Percentiles rank a stretch among this genome's conserved stretches.
phyloP scores from a whole-genome alignment of 2,888 invertebrate species.

The Argyra leucocephala region DNA sequence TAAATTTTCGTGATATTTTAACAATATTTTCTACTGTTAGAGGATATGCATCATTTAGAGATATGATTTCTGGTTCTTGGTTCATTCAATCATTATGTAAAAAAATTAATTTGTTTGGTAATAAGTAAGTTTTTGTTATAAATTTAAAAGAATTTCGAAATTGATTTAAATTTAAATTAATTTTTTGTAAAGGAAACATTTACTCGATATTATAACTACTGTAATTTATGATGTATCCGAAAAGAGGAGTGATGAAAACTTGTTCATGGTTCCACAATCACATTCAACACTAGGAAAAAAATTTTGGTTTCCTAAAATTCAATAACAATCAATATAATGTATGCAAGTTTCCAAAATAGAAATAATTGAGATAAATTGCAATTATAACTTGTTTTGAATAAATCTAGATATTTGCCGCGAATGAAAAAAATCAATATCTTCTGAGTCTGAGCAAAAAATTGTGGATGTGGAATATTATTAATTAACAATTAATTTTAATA shows the following conservation, averaged over 20 bases:
- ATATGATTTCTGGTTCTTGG: slow-evolving; percentile 37
- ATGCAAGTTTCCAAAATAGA: no score
- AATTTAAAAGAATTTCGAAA: neutral
- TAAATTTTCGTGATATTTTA: slow-evolving; percentile 32
- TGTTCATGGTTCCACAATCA: slow-evolving; percentile 33
- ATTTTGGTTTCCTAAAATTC: slow-evolving; percentile 30
- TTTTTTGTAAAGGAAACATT: slow-evolving; percentile 30
- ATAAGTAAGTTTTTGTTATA: slow-evolving; percentile 25
- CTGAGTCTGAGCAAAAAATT: no score
- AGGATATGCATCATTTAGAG: slow-evolving; percentile 35
- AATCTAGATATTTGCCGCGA: no score
- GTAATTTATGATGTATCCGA: slow-evolving; percentile 29
- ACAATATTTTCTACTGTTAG: slow-evolving; percentile 38
- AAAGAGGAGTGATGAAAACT: slow-evolving; percentile 29
- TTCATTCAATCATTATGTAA: slow-evolving; percentile 39
- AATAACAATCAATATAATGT: no score
- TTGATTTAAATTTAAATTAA: neutral
- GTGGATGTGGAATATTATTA: no score
- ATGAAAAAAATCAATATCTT: no score
- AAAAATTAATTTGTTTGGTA: slow-evolving; percentile 28
- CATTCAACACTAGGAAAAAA: slow-evolving; percentile 30
- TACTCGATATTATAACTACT: slow-evolving; percentile 34
- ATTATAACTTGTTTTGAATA: no score
- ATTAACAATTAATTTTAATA: no score
- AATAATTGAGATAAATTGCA: no score